These are phyloP conservation scores for Saccostrea glomerata DNA, from an alignment of 1,140 invertebrate species.

Conservation along the genomic window DNA sequence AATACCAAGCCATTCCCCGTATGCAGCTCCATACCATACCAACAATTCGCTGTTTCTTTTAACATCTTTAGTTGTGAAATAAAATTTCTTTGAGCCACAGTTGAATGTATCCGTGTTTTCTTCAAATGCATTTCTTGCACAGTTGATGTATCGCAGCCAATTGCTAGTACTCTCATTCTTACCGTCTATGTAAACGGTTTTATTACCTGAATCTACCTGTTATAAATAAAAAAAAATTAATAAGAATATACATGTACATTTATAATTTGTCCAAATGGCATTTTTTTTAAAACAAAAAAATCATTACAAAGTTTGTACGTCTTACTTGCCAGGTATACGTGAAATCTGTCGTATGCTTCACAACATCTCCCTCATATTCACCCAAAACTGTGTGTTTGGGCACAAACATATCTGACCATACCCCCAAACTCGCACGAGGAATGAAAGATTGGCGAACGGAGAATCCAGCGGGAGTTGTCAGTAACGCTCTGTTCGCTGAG, in stretches of 20 bases:
- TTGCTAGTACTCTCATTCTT: constrained; percentile 1
- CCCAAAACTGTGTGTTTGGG: background rate
- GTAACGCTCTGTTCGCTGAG: background rate
- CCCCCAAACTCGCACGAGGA: background rate
- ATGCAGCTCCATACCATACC: constrained; percentile 2
- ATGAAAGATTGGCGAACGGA: background rate
- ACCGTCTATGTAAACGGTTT: background rate
- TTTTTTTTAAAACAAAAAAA: no score
- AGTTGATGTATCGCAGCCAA: constrained; percentile 1
- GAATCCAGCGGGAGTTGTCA: background rate
- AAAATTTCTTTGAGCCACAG: constrained; percentile 20
- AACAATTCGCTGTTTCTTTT: background rate
- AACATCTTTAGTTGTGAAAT: constrained; percentile 2
- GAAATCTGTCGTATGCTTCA: background rate
- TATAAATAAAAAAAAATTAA: background rate
- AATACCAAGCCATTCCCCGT: constrained; percentile 9
- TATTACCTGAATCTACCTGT: background rate
- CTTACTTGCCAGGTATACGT: constrained; percentile 23
- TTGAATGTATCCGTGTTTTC: constrained; percentile 17
- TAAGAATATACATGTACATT: no score
- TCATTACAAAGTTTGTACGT: background rate
- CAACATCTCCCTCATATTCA: constrained; percentile 1
- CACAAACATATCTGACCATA: background rate
- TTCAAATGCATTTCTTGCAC: constrained; percentile 17
- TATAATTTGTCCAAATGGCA: no score